Percentiles rank a stretch among this genome's conserved stretches.
These are phyloP conservation scores for Corynorhinus townsendii DNA, from an alignment of 2,113 vertebrate genomes.

Conservation along the genomic window DNA sequence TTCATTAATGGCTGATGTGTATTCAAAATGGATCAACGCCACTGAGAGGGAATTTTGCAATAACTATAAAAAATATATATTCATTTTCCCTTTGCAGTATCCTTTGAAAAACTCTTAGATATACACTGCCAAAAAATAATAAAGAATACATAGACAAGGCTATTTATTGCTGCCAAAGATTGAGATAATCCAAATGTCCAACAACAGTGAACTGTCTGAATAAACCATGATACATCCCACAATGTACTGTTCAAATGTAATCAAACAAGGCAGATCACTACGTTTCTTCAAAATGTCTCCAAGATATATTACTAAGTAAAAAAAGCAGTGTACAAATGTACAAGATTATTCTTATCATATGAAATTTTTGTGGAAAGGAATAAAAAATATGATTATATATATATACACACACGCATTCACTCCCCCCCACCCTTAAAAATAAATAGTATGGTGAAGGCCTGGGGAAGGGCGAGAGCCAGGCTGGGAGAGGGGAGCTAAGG, in stretches of 20 bases:
- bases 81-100: background rate
- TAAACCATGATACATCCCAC: background rate
- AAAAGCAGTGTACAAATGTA: background rate
- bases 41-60: background rate
- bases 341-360: background rate
- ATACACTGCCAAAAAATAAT: background rate
- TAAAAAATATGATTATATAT: background rate
- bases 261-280: background rate
- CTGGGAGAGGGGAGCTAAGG: no score
- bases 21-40: background rate
- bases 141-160: background rate
- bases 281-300: background rate
- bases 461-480: no score
- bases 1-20: background rate
- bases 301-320: background rate
- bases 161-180: background rate
- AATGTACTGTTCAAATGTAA: background rate
- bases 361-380: background rate
- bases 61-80: background rate
- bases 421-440: no score
- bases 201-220: background rate
- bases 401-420: background rate
- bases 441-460: no score
- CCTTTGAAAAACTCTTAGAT: background rate
- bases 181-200: constrained; percentile 39